Base-by-base conservation (phyloP, 2,888 invertebrate species). In the Agrotis ipsilon region DNA sequence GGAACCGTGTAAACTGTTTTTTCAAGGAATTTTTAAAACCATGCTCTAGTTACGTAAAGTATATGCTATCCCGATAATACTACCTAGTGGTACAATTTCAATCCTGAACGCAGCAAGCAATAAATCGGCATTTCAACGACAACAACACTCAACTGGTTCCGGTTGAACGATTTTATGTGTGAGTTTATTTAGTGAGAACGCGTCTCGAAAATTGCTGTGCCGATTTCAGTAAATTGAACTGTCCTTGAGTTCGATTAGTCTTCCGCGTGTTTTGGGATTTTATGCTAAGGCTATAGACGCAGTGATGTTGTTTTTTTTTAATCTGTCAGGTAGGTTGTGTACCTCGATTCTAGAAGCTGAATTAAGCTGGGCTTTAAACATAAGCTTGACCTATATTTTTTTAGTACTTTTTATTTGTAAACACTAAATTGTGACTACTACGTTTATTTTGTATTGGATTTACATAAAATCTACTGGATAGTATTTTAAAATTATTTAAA, bases 211-310 rank as follows among this genome's bases (percentile, higher is more conserved):
- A 76, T 76, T 67, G 24, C 39, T 76, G 27, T 55, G 51, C 39
- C 77, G 27, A 72, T 72, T 76, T 76, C 46, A 72, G 43, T 76
- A 51, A 77, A 72, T 55, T 55, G 51, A 55, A 60, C 51, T 67
- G 72, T 48, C 72, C 76, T 77, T 77, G 72, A 63, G n/a, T 72
- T 59, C 39, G 46, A 72, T 76, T 67, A 59, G 59, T 54, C 27
- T 77, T 68, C 59, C 59, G 55, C 49, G 54, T 76, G 24, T 72
- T 72, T 75, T 21, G 24, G 43, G 59, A 55, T 54, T 55, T 32
- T 63, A 48, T 39, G 13, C n/a, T 59, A 46, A 68, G 27, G 27
- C 14, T n/a, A 60, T 6, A 0, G 32, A 54, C 7, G 24, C 21
- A 18, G 21, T n/a, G 19, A 18, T 51, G 39, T 13, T 66, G n/a